Base-by-base conservation (phyloP, 2,888 invertebrate species). In the Ornithoptera alexandrae region DNA sequence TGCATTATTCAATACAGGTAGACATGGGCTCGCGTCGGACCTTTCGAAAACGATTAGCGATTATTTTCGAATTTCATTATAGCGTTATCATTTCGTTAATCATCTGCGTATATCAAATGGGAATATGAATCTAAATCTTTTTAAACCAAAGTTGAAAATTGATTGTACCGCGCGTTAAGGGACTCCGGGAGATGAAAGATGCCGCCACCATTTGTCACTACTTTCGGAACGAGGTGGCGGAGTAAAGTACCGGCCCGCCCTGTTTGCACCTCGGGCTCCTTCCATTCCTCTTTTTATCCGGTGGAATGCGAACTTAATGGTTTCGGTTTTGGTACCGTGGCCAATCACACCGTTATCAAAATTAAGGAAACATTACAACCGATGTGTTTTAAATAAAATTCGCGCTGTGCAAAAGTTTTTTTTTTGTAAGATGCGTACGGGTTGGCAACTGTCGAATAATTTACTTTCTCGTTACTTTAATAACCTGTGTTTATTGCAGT, bases 181-280 rank as follows among this genome's bases (percentile, higher is more conserved):
- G 74, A 78, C 76, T 72, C 73, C 76, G 84, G 79, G 86, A 89
- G 90, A 92, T 92, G 87, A 92, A 91, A 92, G 89, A 84, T 83
- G 83, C 92, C 92, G 92, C 87, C 78, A 84, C 86, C 90, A 92
- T 91, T 91, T 92, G 91, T 92, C 90, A 91, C 89, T 86, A 88
- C 81, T 87, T 89, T 89, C 77, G 86, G 86, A 88, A 89, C 85
- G 87, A 89, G 89, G 86, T 91, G 90, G 82, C 82, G 81, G 81
- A 77, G 85, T 84, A 84, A 87, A 85, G 85, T 84, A 79, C 80
- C 77, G 86, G 85, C 86, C 89, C 91, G 90, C 90, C 90, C 89
- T 86, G 87, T 88, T 89, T 85, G 84, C 87, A 87, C 88, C 86
- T 86, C 85, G 75, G 78, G 79, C 79, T 75, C 75, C 60, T 68